Evolutionary conservation across 2,888 invertebrate species (phyloP), one percentile per base, ranked within the genome.

Genomic region (Ischnus inquisitorius): DNA sequence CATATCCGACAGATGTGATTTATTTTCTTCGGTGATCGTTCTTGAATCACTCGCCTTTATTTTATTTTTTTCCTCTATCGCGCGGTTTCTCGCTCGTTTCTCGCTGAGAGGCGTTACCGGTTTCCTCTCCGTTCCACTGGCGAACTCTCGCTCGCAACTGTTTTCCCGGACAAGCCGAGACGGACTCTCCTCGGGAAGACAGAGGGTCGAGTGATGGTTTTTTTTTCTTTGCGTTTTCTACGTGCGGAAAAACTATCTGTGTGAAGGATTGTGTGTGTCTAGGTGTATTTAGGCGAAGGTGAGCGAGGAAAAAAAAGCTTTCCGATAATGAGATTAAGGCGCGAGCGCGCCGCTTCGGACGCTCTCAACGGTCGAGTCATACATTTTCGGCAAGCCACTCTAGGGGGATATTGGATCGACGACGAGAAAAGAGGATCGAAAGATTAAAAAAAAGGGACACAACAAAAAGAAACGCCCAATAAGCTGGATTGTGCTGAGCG

Each of bases 321-420:
- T 84, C 72, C 74, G 85, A 85, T 86, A 85, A 89, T 86, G 86
- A 86, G 85, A 89, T 88, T 87, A 88, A 64, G 62, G 46, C 39
- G 60, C 34, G 14, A 34, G 22, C 68, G 25, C 69, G 62, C 60
- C 69, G 54, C 57, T 57, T 54, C 41, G 46, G 25, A 43, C 54
- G 43, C 65, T 22, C 39, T 51, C 43, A 57, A 77, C 72, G 62
- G 75, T 77, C 60, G 65, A 74, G 82, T 88, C 87, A 86, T 89
- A 88, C 87, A 88, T 89, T 89, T 89, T 89, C 84, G 84, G 88
- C 88, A 28, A 46, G 86, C 72, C 68, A 75, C 87, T 87, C 65
- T 64, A 54, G 75, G 14, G 41, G 39, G 22, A 28, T 57, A 28
- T n/a, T 57, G 25, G 57, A 46, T n/a, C 57, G 16, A 67, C 77